These are phyloP conservation scores for Sitophilus oryzae DNA, from an alignment of 1,140 invertebrate species.

Conservation along the genomic window DNA sequence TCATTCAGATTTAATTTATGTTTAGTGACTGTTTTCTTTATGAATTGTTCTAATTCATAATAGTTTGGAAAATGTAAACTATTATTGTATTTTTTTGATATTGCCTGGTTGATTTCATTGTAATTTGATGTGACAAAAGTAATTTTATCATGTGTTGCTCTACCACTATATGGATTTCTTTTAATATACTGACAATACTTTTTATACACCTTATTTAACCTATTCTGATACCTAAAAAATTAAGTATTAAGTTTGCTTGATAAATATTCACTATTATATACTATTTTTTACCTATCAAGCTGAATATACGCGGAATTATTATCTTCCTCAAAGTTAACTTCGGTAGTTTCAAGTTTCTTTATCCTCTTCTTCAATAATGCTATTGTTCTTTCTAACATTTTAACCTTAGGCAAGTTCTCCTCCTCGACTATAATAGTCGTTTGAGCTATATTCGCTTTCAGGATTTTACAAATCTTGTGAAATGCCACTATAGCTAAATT, in stretches of 20 bases:
- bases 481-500: slow-evolving; percentile 26
- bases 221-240: slow-evolving; percentile 36
- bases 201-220: slow-evolving; percentile 43
- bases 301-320: slow-evolving; percentile 50
- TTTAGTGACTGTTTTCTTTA: slow-evolving; percentile 45
- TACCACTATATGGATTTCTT: slow-evolving; percentile 46
- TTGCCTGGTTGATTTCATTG: slow-evolving; percentile 49
- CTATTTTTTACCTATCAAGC: slow-evolving; percentile 43
- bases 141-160: slow-evolving; percentile 46
- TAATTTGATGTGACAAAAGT: slow-evolving; percentile 45
- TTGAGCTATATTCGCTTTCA: slow-evolving; percentile 16
- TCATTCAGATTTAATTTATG: slow-evolving; percentile 44
- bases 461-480: slow-evolving; percentile 27
- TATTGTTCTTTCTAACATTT: slow-evolving; percentile 45
- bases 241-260: no score
- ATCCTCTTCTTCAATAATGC: slow-evolving; percentile 45
- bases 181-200: slow-evolving; percentile 51
- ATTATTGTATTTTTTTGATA: slow-evolving; percentile 48
- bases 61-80: slow-evolving; percentile 52
- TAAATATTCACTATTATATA: no score
- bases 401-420: slow-evolving; percentile 33
- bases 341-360: slow-evolving; percentile 44
- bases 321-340: slow-evolving; percentile 49
- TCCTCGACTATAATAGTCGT: slow-evolving; percentile 22
- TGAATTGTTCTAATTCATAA: slow-evolving; percentile 49